Evolutionary conservation across 1,140 invertebrate genomes (phyloP).

Genomic region (Drosophila asahinai): DNA sequence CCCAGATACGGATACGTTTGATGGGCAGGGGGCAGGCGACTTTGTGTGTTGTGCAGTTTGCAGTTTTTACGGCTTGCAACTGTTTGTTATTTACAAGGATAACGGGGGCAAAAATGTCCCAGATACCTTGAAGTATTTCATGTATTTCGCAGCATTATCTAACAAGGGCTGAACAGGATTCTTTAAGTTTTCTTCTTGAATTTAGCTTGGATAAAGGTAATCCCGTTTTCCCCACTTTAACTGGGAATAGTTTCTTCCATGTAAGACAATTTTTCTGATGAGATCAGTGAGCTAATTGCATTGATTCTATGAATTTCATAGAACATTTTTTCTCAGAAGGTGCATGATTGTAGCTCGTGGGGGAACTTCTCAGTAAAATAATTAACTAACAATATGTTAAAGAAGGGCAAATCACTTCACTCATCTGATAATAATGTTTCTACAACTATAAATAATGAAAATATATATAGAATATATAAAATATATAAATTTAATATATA

Average conservation of each 20-base stretch:
- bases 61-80: conserved; percentile 22
- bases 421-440: no score
- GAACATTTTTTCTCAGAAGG: no score
- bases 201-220: neutral
- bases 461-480: no score
- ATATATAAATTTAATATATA: neutral
- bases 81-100: conserved; percentile 14
- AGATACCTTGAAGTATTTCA: neutral
- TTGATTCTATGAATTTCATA: no score
- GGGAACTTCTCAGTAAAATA: no score
- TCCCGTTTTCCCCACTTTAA: neutral
- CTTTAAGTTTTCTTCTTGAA: neutral
- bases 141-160: neutral
- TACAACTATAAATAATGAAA: no score
- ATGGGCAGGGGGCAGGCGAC: neutral
- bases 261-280: neutral
- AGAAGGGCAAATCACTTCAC: no score
- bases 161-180: neutral
- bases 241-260: neutral
- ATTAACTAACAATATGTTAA: no score
- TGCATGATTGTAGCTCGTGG: no score
- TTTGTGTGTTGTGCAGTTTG: conserved; percentile 12
- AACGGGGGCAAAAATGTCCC: neutral
- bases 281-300: neutral
- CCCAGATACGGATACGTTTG: conserved; percentile 20